A percentile compares a stretch with the other conserved stretches of the same genome.
phyloP scores from a whole-genome alignment of 1,140 invertebrate species.

The Drosophila nasuta region DNA sequence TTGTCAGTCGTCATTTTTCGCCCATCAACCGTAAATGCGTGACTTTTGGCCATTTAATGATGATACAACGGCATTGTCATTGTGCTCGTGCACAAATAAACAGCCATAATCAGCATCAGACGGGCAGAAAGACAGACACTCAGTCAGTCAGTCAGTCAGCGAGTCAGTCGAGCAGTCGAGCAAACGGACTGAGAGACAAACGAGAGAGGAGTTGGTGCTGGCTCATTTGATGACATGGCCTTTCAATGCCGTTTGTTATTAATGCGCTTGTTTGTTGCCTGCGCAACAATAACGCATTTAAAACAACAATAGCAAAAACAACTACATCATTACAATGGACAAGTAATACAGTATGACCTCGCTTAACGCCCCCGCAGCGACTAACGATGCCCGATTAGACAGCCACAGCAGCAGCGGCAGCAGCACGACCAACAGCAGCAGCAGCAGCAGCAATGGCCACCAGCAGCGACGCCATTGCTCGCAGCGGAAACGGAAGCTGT shows the following conservation, averaged over 20 bases:
- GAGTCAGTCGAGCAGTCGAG: not conserved
- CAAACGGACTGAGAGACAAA: slow-evolving; percentile 3
- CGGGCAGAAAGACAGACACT: slow-evolving; percentile 4
- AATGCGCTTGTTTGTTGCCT: slow-evolving; percentile 67
- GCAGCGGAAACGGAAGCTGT: slow-evolving; percentile 54
- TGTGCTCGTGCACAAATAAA: slow-evolving; percentile 68
- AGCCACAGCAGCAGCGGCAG: slow-evolving; percentile 15
- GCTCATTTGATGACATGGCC: slow-evolving; percentile 78
- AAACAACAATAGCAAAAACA: slow-evolving; percentile 63
- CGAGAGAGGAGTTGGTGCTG: slow-evolving; percentile 42
- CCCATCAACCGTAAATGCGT: slow-evolving; percentile 73
- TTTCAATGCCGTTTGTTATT: slow-evolving; percentile 78
- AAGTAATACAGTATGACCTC: slow-evolving; percentile 58
- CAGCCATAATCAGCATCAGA: slow-evolving; percentile 72
- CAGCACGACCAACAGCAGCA: slow-evolving; percentile 24
- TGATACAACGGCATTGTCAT: slow-evolving; percentile 74
- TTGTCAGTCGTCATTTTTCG: slow-evolving; percentile 53
- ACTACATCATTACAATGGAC: slow-evolving; percentile 55
- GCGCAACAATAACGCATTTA: slow-evolving; percentile 78
- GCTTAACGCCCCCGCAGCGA: slow-evolving; percentile 47
- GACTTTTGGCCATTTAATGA: slow-evolving; percentile 82
- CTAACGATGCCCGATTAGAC: slow-evolving; percentile 72
- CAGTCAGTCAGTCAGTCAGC: slow-evolving; percentile 1
- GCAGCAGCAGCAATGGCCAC: slow-evolving; percentile 31
- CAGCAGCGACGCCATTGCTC: slow-evolving; percentile 28